Percentiles rank a stretch among this genome's conserved stretches.
Evolutionary conservation across 2,113 vertebrate genomes (phyloP).

Genomic region (Microcebus griseorufus): DNA sequence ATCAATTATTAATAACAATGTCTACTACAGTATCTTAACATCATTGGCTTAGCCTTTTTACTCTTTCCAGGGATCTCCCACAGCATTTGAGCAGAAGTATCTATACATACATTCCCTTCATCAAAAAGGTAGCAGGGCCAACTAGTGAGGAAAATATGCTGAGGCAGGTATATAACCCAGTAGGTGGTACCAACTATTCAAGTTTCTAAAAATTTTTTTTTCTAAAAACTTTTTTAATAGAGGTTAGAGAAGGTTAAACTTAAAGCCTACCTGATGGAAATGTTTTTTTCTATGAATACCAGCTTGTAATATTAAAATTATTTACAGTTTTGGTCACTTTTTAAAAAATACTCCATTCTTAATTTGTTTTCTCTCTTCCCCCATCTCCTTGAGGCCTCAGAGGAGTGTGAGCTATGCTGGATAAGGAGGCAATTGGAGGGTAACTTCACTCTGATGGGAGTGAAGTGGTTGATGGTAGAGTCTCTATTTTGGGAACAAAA

Average conservation of each 20-base stretch:
- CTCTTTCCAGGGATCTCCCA: background rate
- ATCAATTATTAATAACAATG: background rate
- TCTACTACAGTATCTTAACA: background rate
- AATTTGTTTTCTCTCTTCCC: background rate
- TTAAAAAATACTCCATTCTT: background rate
- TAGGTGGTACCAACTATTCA: background rate
- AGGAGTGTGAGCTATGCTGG: background rate
- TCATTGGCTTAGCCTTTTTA: background rate
- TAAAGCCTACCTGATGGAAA: background rate
- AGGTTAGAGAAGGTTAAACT: background rate
- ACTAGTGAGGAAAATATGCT: background rate
- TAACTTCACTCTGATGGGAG: background rate
- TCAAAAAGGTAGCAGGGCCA: background rate
- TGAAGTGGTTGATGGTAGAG: background rate
- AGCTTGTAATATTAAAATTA: background rate
- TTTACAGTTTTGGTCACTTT: constrained; percentile 12
- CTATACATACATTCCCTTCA: background rate
- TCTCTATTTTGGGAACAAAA: background rate
- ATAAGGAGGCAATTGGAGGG: background rate
- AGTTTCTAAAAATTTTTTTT: background rate
- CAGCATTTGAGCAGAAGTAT: background rate
- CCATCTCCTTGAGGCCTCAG: background rate
- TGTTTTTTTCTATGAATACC: background rate
- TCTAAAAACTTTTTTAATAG: background rate
- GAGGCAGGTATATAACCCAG: background rate